Evolutionary conservation across 2,113 vertebrate species (phyloP), one percentile per base, ranked within the genome.

Genomic region (Ranitomeya variabilis): DNA sequence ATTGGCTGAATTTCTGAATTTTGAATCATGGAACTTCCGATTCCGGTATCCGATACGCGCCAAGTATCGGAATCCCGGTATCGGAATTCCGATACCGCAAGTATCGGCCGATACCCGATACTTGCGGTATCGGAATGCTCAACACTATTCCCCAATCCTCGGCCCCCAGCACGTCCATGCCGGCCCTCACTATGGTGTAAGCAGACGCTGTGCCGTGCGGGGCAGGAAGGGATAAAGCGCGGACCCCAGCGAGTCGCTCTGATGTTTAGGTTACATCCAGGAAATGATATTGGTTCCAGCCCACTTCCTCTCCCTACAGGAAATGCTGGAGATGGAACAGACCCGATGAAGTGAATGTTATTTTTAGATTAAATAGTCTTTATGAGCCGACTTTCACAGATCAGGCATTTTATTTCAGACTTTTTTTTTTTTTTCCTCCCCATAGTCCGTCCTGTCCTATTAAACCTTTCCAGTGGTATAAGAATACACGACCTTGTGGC

Each of bases 261-360:
- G 90, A 85, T 66, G 64, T 73, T 88, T 76, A 52, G 80, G 86
- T 78, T 91, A 74, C 91, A 85, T 90, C 89, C 94, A 93, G 93
- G 94, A 94, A 94, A 91, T 92, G 90, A 91, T 90, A 90, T 87
- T 91, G 71, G 90, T 51, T 86, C 89, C 90, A n/a, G 89, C 91
- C 86, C 90, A 88, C 83, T 92, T 92, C 92, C 91, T 91, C 90
- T 90, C 55, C 1, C 89, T 91, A 89, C 92, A 93, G 91, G 90
- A 93, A 92, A 90, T 84, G 91, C 91, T 91, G 87, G 92, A 93
- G 93, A 92, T 93, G 92, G 92, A 91, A 87, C 92, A 88, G 91
- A 90, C 85, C 87, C 86, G 89, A 82, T 89, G 90, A 91, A 91
- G 90, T 6, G 45, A 52, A 45, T 76, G 57, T 88, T 88, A 89